A percentile compares a stretch with the other conserved stretches of the same genome.
Conservation (phyloP, 1,140 invertebrate species). For the Oryzaephilus surinamensis region DNA sequence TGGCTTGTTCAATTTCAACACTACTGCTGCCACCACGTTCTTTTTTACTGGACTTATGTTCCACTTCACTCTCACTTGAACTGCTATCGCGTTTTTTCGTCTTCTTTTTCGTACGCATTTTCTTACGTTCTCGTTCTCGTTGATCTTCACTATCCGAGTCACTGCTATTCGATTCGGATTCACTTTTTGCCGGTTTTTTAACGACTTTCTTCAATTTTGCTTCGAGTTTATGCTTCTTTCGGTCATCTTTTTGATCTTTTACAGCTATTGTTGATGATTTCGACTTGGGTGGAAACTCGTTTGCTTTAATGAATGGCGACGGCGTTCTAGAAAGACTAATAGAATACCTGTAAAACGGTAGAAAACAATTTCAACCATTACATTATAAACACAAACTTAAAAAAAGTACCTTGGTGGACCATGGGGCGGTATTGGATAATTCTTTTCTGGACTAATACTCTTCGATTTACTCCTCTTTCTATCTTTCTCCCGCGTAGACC, state of each 20-base stretch:
- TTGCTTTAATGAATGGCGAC: constrained; percentile 66
- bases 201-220: constrained; percentile 22
- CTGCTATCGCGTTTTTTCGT: constrained; percentile 33
- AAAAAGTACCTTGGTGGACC: constrained; percentile 33
- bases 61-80: constrained; percentile 32
- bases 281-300: constrained; percentile 51
- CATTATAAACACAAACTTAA: no score
- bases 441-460: constrained; percentile 26
- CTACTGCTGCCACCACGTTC: constrained; percentile 22
- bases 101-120: constrained; percentile 33
- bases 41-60: constrained; percentile 23
- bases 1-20: constrained; percentile 14
- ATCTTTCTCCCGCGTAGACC: constrained; percentile 16
- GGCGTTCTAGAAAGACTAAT: constrained; percentile 66
- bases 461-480: constrained; percentile 29
- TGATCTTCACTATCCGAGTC: constrained; percentile 42
- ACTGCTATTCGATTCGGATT: constrained; percentile 34
- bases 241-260: constrained; percentile 37
- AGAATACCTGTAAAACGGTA: no score
- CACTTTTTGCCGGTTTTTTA: constrained; percentile 26
- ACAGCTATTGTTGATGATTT: constrained; percentile 35
- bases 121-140: constrained; percentile 37
- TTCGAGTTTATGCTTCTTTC: constrained; percentile 36
- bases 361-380: no score
- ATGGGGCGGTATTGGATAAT: constrained; percentile 27